Percentiles rank a stretch among this genome's conserved stretches.
phyloP scores from a whole-genome alignment of 2,113 vertebrate genomes.

The Rhipidura dahli region DNA sequence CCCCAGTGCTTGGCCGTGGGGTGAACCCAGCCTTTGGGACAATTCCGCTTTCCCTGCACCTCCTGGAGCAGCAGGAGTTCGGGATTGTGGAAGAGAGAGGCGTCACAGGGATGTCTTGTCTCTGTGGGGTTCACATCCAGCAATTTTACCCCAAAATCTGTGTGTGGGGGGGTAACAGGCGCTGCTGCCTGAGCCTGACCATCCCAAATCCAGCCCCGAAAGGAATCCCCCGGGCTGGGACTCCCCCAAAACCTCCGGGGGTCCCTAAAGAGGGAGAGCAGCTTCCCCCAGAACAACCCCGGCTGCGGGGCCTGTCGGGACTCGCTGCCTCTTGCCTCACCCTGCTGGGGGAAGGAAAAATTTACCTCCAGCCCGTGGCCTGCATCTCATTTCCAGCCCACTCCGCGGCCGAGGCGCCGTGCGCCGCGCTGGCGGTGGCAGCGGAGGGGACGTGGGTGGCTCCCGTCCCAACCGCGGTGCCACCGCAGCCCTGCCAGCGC shows the following conservation, averaged over 20 bases:
- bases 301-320: background rate
- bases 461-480: background rate
- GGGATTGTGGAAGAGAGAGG: rapidly evolving
- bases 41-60: rapidly evolving
- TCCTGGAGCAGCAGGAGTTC: rapidly evolving
- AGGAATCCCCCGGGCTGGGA: too few species aligned
- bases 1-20: rapidly evolving
- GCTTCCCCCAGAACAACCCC: background rate
- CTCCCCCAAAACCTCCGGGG: background rate
- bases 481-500: background rate
- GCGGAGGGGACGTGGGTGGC: background rate
- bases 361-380: background rate
- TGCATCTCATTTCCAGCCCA: background rate
- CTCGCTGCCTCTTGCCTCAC: background rate
- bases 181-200: background rate
- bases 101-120: rapidly evolving
- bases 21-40: background rate
- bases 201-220: background rate
- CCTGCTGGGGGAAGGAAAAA: background rate
- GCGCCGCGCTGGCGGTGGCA: background rate
- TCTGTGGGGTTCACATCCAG: background rate
- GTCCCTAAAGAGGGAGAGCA: rapidly evolving
- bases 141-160: background rate
- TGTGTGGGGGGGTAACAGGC: rapidly evolving
- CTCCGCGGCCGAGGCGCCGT: background rate